Evolutionary conservation across 2,888 invertebrate species (phyloP), one percentile per base, ranked within the genome.

Genomic region (Nysson spinosus): DNA sequence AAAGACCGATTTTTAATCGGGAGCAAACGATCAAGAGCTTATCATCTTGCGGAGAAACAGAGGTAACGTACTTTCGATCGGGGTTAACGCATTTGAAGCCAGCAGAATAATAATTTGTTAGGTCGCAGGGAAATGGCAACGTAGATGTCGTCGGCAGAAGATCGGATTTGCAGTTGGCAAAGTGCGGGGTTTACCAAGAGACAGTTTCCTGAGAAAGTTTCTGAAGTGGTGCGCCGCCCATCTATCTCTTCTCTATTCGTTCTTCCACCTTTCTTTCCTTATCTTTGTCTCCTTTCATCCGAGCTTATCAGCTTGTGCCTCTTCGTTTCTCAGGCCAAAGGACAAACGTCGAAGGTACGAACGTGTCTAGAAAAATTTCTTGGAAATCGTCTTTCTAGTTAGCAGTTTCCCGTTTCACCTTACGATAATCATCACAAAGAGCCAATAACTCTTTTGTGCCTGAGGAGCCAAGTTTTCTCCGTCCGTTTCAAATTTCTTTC

Each of bases 311-410:
- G 42, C 43, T 34, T 37, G 42, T 19, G 39, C 42, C 9, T 44
- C 54, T 55, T 44, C 50, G 49, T 34, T 55, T 37, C 55, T 56
- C 40, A 68, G 64, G 64, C 67, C 73, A 73, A 68, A 74, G 73
- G 71, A n/a, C n/a, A n/a, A n/a, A n/a, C n/a, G 55, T 46, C 51
- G 54, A 61, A 30, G 67, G 61, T 47, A 49, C 70, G 73, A 28
- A 74, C 74, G 74, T 74, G 74, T 71, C 64, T 71, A 65, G 74
- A 74, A 74, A 74, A 74, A 74, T 74, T 70, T 42, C 50, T 22
- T 22, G n/a, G n/a, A n/a, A n/a, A n/a, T n/a, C n/a, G n/a, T n/a
- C n/a, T n/a, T n/a, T n/a, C n/a, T n/a, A n/a, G n/a, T n/a, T n/a
- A n/a, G n/a, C n/a, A n/a, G n/a, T n/a, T n/a, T n/a, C n/a, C n/a